Conservation (phyloP, 2,797 vertebrate genomes). For the Coilia nasus region DNA sequence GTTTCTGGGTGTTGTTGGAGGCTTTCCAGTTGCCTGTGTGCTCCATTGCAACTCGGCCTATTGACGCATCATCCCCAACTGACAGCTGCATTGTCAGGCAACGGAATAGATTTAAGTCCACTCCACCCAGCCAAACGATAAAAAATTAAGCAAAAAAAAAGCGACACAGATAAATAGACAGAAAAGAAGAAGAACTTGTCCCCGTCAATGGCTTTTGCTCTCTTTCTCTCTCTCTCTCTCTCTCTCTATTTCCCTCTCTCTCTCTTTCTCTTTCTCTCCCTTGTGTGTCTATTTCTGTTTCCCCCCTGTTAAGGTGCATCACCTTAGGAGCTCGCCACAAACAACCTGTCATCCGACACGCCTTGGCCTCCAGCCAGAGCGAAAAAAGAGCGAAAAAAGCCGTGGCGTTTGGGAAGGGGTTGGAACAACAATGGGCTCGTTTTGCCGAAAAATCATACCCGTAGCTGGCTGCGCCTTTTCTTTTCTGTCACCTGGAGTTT, state of each 20-base stretch:
- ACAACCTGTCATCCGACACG: conserved; percentile 71
- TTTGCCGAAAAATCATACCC: conserved; percentile 62
- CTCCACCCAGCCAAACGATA: conserved; percentile 63
- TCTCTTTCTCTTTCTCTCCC: conserved; percentile 10
- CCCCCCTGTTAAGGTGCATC: conserved; percentile 22
- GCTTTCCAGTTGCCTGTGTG: conserved; percentile 63
- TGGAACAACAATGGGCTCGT: conserved; percentile 62
- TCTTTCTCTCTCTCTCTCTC: conserved; percentile 24
- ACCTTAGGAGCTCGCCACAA: conserved; percentile 43
- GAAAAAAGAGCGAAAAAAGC: conserved; percentile 24
- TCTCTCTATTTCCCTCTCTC: conserved; percentile 23
- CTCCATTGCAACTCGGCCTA: conserved; percentile 55
- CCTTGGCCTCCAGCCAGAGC: conserved; percentile 62
- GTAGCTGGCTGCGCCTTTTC: conserved; percentile 64
- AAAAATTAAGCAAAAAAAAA: conserved; percentile 51
- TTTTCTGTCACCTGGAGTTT: conserved; percentile 60
- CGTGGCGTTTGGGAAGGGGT: background rate
- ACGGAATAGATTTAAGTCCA: conserved; percentile 66
- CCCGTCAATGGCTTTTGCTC: conserved; percentile 20
- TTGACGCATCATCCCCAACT: conserved; percentile 62
- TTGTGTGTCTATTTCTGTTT: conserved; percentile 18
- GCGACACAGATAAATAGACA: conserved; percentile 23
- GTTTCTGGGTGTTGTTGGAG: conserved; percentile 55
- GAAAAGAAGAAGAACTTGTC: conserved; percentile 27
- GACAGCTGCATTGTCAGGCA: conserved; percentile 63